Conservation (phyloP, 2,797 vertebrate genomes). For the Sebastes trivittatus region DNA sequence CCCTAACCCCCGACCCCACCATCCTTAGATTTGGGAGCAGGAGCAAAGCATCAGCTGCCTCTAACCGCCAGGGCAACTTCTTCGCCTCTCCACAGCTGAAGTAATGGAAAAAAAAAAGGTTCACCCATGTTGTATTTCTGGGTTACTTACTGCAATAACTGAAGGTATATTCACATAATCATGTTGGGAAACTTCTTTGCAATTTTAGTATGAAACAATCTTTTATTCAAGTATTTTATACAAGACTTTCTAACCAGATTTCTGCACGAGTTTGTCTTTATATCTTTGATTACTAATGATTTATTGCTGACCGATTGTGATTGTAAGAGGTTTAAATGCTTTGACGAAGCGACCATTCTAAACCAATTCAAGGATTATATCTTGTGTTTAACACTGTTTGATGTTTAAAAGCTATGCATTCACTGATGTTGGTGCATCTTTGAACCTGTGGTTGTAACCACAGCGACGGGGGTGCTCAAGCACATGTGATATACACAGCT, state of each 20-base stretch:
- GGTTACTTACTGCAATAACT: constrained; percentile 34
- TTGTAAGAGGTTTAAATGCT: constrained; percentile 17
- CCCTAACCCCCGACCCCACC: no score
- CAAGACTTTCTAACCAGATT: background rate
- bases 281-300: constrained; percentile 42
- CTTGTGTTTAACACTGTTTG: constrained; percentile 2
- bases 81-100: constrained; percentile 92
- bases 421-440: background rate
- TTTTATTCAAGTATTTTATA: constrained; percentile 13
- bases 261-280: background rate
- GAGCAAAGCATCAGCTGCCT: constrained; percentile 82
- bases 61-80: constrained; percentile 85
- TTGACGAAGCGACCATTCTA: constrained; percentile 12
- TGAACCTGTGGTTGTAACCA: constrained; percentile 62
- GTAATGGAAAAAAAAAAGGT: constrained; percentile 53
- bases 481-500: background rate
- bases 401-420: background rate
- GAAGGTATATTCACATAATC: constrained; percentile 33
- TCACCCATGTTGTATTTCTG: background rate
- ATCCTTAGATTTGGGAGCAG: constrained; percentile 88
- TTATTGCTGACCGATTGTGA: constrained; percentile 18
- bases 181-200: constrained; percentile 48
- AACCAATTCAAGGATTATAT: background rate
- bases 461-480: background rate
- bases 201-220: constrained; percentile 31